A percentile compares a stretch with the other conserved stretches of the same genome.
Evolutionary conservation across 1,140 invertebrate species (phyloP).

Genomic region (Olivierus martensii): DNA sequence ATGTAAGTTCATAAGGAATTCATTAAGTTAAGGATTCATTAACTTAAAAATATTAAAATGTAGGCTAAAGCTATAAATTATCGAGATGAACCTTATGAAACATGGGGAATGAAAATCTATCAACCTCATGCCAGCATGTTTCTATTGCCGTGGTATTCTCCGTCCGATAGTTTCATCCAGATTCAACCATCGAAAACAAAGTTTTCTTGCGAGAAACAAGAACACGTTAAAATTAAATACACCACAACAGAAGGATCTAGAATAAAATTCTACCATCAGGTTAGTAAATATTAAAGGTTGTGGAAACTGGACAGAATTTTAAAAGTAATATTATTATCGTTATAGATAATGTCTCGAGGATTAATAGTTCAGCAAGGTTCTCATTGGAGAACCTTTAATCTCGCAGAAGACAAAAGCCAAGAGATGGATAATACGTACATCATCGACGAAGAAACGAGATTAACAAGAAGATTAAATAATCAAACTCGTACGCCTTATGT

Average conservation of each 20-base stretch:
- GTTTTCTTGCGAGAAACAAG: constrained; percentile 1
- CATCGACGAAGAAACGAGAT: no score
- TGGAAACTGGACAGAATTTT: no score
- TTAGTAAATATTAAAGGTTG: constrained; percentile 13
- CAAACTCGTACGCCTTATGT: background rate
- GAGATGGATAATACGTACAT: no score
- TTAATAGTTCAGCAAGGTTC: constrained; percentile 19
- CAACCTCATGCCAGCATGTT: background rate
- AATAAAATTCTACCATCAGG: constrained; percentile 10
- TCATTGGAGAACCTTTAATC: constrained; percentile 24
- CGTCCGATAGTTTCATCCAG: constrained; percentile 5
- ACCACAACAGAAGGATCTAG: background rate
- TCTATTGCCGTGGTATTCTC: constrained; percentile 6
- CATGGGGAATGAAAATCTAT: background rate
- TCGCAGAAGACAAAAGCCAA: constrained; percentile 12
- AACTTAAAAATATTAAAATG: background rate
- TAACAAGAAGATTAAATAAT: background rate
- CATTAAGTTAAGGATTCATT: no score
- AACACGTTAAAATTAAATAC: constrained; percentile 3
- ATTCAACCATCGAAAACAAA: background rate
- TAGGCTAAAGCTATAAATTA: constrained; percentile 3
- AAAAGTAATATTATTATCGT: background rate
- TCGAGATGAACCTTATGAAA: background rate
- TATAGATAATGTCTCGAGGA: constrained; percentile 22
- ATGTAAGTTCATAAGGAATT: no score